Evolutionary conservation across 2,113 vertebrate genomes (phyloP).

Genomic region (Mus musculus): GRCm39 chr2:43611001-43611500

Average conservation of each 20-base stretch:
- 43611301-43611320: neutral
- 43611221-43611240: neutral
- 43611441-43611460: neutral
- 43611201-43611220: neutral
- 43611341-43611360: slow-evolving; percentile 18
- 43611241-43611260: neutral
- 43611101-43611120: neutral
- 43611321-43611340: slow-evolving; percentile 30
- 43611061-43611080: neutral
- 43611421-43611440: neutral
- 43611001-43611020: slow-evolving; percentile 3
- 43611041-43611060: slow-evolving; percentile 19
- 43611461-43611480: neutral
- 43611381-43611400: neutral
- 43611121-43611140: neutral
- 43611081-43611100: neutral
- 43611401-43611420: neutral
- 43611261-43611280: neutral
- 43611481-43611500: neutral
- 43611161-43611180: neutral
- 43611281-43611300: neutral
- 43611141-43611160: neutral
- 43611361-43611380: neutral
- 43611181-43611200: neutral
- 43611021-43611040: neutral